Conservation (phyloP, 2,888 invertebrate genomes). For the Plebejus argus region DNA sequence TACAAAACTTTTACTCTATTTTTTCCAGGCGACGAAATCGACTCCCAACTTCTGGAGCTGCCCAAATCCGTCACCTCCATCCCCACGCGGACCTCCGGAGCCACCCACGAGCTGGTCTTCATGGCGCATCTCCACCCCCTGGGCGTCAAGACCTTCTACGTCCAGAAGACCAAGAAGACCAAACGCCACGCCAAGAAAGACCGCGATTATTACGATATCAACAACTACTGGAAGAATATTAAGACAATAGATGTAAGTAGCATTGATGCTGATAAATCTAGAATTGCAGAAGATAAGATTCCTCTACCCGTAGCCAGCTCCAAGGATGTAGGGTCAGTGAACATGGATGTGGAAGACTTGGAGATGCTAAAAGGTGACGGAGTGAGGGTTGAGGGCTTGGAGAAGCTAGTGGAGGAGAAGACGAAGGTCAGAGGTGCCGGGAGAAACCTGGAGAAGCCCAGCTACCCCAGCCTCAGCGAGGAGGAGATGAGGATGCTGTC, state of each 20-base stretch:
- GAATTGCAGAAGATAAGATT: conserved; percentile 39
- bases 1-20: too few species aligned
- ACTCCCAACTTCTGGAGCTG: conserved; percentile 83
- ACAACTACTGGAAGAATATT: conserved; percentile 50
- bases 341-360: conserved; percentile 11
- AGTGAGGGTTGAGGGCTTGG: conserved; percentile 34
- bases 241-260: conserved; percentile 48
- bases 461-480: conserved; percentile 51
- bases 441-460: conserved; percentile 40
- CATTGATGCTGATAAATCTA: conserved; percentile 44
- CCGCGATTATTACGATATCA: conserved; percentile 47
- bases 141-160: conserved; percentile 84
- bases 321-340: background rate
- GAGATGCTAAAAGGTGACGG: background rate
- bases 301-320: conserved; percentile 27
- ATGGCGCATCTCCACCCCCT: conserved; percentile 83
- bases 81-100: conserved; percentile 81
- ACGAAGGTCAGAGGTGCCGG: background rate
- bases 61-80: conserved; percentile 78
- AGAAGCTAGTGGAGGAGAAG: conserved; percentile 36
- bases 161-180: conserved; percentile 50
- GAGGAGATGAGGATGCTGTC: conserved; percentile 65
- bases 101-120: conserved; percentile 87
- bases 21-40: conserved; percentile 76
- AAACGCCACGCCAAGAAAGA: conserved; percentile 47